Percentiles rank a stretch among this genome's conserved stretches.
phyloP scores from a whole-genome alignment of 37 sponge, comb jelly and placozoan genomes.

The Hormiphora californensis region DNA sequence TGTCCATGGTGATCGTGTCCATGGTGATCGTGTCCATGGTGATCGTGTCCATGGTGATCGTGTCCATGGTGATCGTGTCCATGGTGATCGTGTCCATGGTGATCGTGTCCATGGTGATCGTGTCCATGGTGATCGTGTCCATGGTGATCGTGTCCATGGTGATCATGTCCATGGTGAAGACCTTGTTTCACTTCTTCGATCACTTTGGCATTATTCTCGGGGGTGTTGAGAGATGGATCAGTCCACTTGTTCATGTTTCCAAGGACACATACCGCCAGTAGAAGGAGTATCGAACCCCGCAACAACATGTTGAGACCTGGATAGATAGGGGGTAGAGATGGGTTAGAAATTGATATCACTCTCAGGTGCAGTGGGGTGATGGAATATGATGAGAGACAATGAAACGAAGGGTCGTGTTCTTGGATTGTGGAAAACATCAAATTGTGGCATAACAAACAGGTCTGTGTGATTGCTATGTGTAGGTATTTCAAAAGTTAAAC shows the following conservation, averaged over 20 bases:
- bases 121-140: conserved; percentile 25
- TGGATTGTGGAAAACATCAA: too few species aligned
- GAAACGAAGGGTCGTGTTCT: too few species aligned
- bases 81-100: conserved; percentile 30
- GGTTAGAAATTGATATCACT: too few species aligned
- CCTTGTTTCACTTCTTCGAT: conserved; percentile 22
- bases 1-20: conserved; percentile 16
- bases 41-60: conserved; percentile 13
- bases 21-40: not conserved
- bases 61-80: not conserved
- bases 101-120: not conserved
- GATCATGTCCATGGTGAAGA: not conserved
- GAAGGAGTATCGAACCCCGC: too few species aligned
- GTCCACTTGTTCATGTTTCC: conserved; percentile 27
- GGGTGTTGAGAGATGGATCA: conserved; percentile 16
- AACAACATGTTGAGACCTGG: too few species aligned
- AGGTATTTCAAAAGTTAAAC: too few species aligned
- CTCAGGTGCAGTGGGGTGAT: too few species aligned
- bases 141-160: conserved; percentile 20
- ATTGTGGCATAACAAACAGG: too few species aligned
- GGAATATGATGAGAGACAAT: too few species aligned
- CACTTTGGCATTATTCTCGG: not conserved
- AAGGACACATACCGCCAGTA: too few species aligned
- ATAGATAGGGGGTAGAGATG: too few species aligned
- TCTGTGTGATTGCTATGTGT: too few species aligned